A percentile compares a stretch with the other conserved stretches of the same genome.
Conservation (phyloP, 1,140 invertebrate genomes). For the Drosophila subpulchrella region DNA sequence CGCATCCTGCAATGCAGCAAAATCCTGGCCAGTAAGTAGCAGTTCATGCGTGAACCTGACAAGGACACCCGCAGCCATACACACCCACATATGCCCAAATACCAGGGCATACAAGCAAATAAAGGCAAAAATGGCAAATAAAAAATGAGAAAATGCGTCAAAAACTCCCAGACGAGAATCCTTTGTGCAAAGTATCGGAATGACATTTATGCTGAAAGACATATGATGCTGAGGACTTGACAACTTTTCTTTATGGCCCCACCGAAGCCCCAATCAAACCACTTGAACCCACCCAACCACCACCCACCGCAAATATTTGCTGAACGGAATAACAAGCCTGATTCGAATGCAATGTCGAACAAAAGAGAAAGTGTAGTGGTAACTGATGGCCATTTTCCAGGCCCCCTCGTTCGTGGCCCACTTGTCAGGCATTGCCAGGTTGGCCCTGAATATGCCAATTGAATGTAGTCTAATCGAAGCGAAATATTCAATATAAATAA, state of each 20-base stretch:
- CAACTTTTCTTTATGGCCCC: slow-evolving; percentile 36
- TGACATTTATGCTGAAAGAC: slow-evolving; percentile 55
- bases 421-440: slow-evolving; percentile 27
- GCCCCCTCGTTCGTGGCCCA: slow-evolving; percentile 36
- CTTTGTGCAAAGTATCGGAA: slow-evolving; percentile 46
- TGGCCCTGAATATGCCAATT: slow-evolving; percentile 53
- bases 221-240: slow-evolving; percentile 38
- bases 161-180: slow-evolving; percentile 19
- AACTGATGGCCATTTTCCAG: slow-evolving; percentile 3
- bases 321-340: slow-evolving; percentile 36
- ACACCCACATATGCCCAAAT: not conserved
- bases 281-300: slow-evolving; percentile 1
- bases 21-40: slow-evolving; percentile 53
- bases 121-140: slow-evolving; percentile 13
- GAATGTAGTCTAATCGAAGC: slow-evolving; percentile 67
- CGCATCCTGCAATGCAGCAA: slow-evolving; percentile 37
- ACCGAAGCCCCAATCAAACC: slow-evolving; percentile 2
- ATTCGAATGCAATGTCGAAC: slow-evolving; percentile 6
- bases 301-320: slow-evolving; percentile 41
- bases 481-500: slow-evolving; percentile 79
- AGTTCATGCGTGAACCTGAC: slow-evolving; percentile 62
- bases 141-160: slow-evolving; percentile 27
- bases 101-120: slow-evolving; percentile 17
- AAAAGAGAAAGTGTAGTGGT: slow-evolving; percentile 41
- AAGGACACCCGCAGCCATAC: slow-evolving; percentile 39